Evolutionary conservation across 2,113 vertebrate genomes (phyloP).

Genomic region (Scartelaos histophorus): DNA sequence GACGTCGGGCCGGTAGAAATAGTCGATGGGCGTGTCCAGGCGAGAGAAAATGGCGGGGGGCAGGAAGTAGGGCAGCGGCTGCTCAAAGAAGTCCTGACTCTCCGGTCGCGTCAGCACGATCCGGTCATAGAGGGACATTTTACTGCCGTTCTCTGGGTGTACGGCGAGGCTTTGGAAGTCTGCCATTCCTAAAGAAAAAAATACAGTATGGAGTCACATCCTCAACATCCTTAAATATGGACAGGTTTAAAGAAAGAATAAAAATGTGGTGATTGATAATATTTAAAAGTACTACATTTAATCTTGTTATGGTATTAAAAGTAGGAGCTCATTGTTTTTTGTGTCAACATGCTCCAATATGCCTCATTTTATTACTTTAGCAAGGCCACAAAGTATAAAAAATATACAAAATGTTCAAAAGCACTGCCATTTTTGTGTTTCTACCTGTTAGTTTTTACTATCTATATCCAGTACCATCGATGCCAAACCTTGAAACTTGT

Average conservation of each 20-base stretch:
- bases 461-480: not conserved
- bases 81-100: slow-evolving; percentile 88
- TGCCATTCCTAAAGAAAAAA: slow-evolving; percentile 68
- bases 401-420: too few species aligned
- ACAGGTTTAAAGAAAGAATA: not conserved
- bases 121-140: slow-evolving; percentile 87
- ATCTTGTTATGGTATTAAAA: too few species aligned
- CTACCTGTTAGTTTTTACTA: too few species aligned
- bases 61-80: slow-evolving; percentile 85
- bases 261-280: not conserved
- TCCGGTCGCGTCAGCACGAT: slow-evolving; percentile 86
- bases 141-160: slow-evolving; percentile 76
- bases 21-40: slow-evolving; percentile 88
- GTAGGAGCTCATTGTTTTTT: too few species aligned
- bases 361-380: too few species aligned
- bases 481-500: slow-evolving; percentile 91
- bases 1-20: slow-evolving; percentile 88
- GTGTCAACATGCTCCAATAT: too few species aligned
- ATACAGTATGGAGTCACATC: not conserved
- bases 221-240: not conserved
- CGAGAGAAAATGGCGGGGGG: slow-evolving; percentile 96
- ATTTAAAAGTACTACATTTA: too few species aligned
- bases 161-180: slow-evolving; percentile 94
- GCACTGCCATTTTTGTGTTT: too few species aligned
- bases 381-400: too few species aligned